These are phyloP conservation scores for Crambe crambe DNA, from an alignment of 37 sponge, comb jelly and placozoan genomes.

Conservation along the genomic window DNA sequence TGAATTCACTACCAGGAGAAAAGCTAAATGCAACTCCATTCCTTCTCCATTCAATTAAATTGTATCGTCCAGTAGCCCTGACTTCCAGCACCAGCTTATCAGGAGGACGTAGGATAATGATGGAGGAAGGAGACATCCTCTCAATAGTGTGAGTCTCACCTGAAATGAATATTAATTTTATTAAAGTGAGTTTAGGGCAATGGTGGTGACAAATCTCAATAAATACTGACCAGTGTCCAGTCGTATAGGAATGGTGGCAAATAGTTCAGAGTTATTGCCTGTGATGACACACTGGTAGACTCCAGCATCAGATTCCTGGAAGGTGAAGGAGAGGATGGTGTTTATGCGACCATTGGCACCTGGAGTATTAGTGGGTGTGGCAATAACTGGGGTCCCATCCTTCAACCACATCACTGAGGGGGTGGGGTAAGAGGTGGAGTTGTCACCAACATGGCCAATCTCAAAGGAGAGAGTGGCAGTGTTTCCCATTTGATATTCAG, in stretches of 20 bases:
- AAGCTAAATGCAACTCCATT: constrained; percentile 5
- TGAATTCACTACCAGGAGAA: background rate
- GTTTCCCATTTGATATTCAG: background rate
- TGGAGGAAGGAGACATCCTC: constrained; percentile 16
- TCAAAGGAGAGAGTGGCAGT: background rate
- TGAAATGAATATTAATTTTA: background rate
- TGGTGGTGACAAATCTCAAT: no score
- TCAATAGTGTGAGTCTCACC: background rate
- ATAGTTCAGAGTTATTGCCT: constrained; percentile 12
- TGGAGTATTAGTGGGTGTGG: background rate
- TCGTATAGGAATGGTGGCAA: constrained; percentile 21
- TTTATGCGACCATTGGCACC: background rate
- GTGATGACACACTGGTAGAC: constrained; percentile 52
- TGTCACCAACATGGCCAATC: background rate
- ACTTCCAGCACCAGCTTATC: constrained; percentile 44
- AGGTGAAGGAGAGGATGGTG: background rate
- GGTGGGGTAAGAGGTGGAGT: background rate
- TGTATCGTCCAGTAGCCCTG: constrained; percentile 31
- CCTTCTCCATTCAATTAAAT: background rate
- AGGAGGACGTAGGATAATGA: constrained; percentile 40
- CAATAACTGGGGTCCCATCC: constrained; percentile 5
- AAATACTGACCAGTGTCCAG: constrained; percentile 40
- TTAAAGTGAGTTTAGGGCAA: no score
- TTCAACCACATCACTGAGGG: constrained; percentile 30
- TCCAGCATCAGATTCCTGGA: constrained; percentile 25